Percentiles rank a stretch among this genome's conserved stretches.
Conservation (phyloP, 2,888 invertebrate species). For the Chymomyza procnemis region DNA sequence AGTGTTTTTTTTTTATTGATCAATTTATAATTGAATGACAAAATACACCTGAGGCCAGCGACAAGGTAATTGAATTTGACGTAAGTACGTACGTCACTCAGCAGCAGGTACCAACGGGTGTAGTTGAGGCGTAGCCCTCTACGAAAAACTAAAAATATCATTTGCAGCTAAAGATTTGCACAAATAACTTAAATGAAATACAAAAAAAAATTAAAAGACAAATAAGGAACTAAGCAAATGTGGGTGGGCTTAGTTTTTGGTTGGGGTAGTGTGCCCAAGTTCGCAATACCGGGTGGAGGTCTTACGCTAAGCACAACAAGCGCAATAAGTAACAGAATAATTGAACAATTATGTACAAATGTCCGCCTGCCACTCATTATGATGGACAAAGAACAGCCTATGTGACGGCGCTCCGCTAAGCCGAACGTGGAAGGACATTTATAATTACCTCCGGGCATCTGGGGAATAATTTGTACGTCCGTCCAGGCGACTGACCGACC, state of each 20-base stretch:
- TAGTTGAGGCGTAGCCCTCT: conserved; percentile 31
- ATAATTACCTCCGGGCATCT: conserved; percentile 76
- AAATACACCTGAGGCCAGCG: conserved; percentile 68
- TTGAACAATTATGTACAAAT: conserved; percentile 77
- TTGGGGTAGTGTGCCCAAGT: background rate
- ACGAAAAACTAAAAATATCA: background rate
- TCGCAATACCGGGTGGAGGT: background rate
- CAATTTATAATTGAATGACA: conserved; percentile 74
- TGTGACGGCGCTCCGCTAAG: conserved; percentile 39
- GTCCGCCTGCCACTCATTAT: conserved; percentile 76
- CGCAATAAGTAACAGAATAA: conserved; percentile 72
- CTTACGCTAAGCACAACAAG: conserved; percentile 16
- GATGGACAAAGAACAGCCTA: conserved; percentile 66
- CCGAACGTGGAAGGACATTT: conserved; percentile 70
- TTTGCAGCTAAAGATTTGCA: conserved; percentile 13
- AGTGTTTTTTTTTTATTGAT: conserved; percentile 63
- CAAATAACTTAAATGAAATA: conserved; percentile 33
- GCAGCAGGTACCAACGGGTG: background rate
- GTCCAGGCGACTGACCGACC: conserved; percentile 37
- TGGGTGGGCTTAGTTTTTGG: background rate
- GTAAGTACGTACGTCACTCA: conserved; percentile 9
- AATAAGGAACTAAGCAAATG: conserved; percentile 21
- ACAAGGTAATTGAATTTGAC: conserved; percentile 57
- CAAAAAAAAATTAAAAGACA: conserved; percentile 21
- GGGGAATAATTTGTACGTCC: conserved; percentile 65